phyloP scores from a whole-genome alignment of 2,797 vertebrate species.

The Phoeniculus purpureus region DNA sequence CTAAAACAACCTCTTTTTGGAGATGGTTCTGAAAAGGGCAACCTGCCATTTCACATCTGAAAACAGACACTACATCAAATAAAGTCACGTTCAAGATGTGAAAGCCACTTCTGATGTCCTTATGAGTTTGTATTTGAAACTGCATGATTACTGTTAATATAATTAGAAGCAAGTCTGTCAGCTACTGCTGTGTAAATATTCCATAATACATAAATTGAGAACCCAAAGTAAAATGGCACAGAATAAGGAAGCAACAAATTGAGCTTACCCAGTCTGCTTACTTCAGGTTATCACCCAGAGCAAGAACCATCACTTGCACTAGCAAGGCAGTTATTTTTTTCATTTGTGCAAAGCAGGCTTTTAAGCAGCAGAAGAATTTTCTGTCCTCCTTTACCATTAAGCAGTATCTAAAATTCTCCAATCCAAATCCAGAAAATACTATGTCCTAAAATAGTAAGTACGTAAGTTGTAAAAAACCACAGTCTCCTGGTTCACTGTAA shows the following conservation, averaged over 20 bases:
- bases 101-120: background rate
- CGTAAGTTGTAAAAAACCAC: background rate
- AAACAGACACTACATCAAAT: background rate
- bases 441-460: background rate
- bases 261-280: background rate
- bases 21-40: background rate
- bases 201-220: background rate
- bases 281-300: background rate
- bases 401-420: background rate
- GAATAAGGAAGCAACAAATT: background rate
- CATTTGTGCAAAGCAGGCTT: background rate
- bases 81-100: background rate
- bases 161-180: background rate
- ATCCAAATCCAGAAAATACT: background rate
- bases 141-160: background rate
- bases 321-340: background rate
- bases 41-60: background rate
- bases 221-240: background rate
- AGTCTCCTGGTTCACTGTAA: background rate
- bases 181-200: background rate
- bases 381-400: background rate
- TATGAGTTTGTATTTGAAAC: background rate
- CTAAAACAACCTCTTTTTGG: background rate
- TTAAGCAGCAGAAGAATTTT: background rate
- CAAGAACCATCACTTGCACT: background rate